These are phyloP conservation scores for Metallyticus violacea DNA, from an alignment of 2,888 invertebrate genomes.

Conservation along the genomic window DNA sequence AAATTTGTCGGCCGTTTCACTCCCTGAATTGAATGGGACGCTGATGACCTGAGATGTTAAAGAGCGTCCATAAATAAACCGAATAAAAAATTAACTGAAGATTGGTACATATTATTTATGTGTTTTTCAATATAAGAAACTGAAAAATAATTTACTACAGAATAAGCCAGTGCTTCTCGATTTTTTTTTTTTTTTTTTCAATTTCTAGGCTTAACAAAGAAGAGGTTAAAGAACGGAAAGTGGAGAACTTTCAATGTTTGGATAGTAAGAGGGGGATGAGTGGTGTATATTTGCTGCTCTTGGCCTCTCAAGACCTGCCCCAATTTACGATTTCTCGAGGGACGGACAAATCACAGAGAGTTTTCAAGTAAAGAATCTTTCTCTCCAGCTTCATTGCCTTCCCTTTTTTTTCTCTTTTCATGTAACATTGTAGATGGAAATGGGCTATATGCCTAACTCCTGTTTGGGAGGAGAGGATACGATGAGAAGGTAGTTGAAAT, in stretches of 20 bases:
- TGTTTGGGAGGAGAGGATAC: neutral
- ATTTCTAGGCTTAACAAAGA: neutral
- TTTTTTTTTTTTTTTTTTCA: neutral
- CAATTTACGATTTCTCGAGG: neutral
- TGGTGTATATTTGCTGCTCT: neutral
- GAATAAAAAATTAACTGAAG: no score
- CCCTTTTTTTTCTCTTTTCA: neutral
- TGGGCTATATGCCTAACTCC: neutral
- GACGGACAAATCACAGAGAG: neutral
- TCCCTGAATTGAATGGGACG: no score
- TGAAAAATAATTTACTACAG: no score
- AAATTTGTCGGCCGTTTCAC: no score
- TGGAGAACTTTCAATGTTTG: no score
- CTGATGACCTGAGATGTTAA: no score
- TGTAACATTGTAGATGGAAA: neutral
- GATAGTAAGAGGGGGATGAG: neutral
- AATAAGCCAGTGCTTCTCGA: no score
- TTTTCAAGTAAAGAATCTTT: neutral
- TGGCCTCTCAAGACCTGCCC: neutral
- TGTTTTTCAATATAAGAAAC: no score
- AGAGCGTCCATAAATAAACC: no score
- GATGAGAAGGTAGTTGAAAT: neutral
- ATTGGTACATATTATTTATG: no score
- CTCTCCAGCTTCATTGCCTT: neutral
- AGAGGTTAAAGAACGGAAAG: neutral